Conservation (phyloP, 2,797 vertebrate species). For the Sus cebifrons region DNA sequence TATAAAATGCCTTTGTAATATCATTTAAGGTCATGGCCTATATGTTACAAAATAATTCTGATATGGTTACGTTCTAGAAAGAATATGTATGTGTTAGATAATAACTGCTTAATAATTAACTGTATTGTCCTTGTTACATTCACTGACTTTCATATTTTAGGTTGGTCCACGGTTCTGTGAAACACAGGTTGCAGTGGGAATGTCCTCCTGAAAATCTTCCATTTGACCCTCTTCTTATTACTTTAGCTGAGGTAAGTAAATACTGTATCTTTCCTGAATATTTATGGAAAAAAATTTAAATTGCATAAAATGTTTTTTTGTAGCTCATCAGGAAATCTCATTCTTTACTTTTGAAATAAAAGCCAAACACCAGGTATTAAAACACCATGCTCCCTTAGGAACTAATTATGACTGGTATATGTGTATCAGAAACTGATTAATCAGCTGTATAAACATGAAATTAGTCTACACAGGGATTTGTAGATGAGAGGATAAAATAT, state of each 20-base stretch:
- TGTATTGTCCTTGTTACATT: not conserved
- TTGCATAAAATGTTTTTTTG: not conserved
- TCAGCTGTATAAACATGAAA: slow-evolving; percentile 35
- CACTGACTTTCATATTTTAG: slow-evolving; percentile 84
- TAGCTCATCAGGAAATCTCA: slow-evolving; percentile 18
- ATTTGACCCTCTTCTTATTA: slow-evolving; percentile 93
- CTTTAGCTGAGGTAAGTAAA: slow-evolving; percentile 92
- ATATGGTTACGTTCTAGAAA: not conserved
- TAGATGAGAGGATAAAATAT: slow-evolving; percentile 12
- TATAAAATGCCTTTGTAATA: not conserved
- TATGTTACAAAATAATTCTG: not conserved
- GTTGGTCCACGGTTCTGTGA: slow-evolving; percentile 92
- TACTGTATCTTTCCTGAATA: not conserved
- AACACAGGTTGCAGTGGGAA: slow-evolving; percentile 92
- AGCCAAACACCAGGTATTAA: not conserved
- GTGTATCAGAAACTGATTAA: slow-evolving; percentile 24
- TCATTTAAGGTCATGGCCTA: not conserved
- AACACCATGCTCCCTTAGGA: not conserved
- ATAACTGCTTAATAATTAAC: not conserved
- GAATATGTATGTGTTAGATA: not conserved
- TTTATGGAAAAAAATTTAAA: not conserved
- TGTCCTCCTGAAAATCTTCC: slow-evolving; percentile 89
- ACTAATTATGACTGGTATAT: not conserved
- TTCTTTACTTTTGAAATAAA: slow-evolving; percentile 54
- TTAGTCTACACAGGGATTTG: not conserved